Base-by-base conservation (phyloP, 2,113 vertebrate species). In the Copsychus sechellarum region DNA sequence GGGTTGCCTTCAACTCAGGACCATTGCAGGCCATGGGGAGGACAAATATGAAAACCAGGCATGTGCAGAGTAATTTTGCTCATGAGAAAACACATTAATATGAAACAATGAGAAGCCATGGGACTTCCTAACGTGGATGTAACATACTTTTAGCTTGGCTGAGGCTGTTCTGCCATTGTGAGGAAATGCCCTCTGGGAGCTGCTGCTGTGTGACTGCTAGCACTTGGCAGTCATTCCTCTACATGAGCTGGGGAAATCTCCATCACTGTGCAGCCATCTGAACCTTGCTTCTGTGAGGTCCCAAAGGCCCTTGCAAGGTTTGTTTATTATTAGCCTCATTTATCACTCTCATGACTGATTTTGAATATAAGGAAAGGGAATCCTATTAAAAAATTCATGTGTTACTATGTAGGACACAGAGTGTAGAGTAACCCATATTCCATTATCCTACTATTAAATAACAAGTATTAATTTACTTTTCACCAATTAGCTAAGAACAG, bases 291-390 rank as follows among this genome's bases (percentile, higher is more conserved):
- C 78, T 84, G 50, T 29, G 54, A 65, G 83, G 56, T 83, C 94
- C 91, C 93, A 80, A 88, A 90, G 92, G 86, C 56, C 58, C 80
- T 70, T 42, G 66, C 92, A 91, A 90, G 61, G 83, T 93, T 94
- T 90, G 82, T 96, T 97, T 94, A 87, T 93, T 93, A 88, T 95
- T 91, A 95, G 47, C 53, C 16, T 83, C 85, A 84, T 96, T 95
- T 93, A 64, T 92, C 81, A 90, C 85, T 92, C 91, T 94, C 72
- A n/a, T 92, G 86, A 60, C 76, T 92, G 57, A 90, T 95, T 95
- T 84, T 94, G 95, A 88, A 92, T 60, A 83, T 65, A 88, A 92
- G 81, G n/a, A 58, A 92, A 81, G 71, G 42, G 40, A 43, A 67
- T 73, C 31, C 76, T 95, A n/a, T 82, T 90, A 36, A 93, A 94